Conservation (phyloP, 2,888 invertebrate species). For the Melanophora roralis region DNA sequence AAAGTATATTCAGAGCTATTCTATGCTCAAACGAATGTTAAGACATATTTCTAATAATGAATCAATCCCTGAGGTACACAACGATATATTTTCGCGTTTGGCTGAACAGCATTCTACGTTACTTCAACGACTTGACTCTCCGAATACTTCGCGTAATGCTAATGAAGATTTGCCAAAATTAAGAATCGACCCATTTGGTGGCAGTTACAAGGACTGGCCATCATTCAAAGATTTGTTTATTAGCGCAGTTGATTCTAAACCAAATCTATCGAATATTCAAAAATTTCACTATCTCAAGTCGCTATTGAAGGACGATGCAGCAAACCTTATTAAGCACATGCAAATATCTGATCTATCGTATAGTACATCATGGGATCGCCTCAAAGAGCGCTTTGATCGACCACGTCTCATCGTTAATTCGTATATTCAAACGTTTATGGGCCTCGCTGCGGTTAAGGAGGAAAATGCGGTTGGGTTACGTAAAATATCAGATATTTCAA, state of each 20-base stretch:
- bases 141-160: background rate
- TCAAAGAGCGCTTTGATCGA: conserved; percentile 47
- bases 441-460: background rate
- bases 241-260: conserved; percentile 37
- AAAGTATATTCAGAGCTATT: background rate
- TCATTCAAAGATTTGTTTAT: conserved; percentile 44
- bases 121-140: background rate
- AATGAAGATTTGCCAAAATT: conserved; percentile 36
- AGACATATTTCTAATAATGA: background rate
- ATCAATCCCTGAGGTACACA: background rate
- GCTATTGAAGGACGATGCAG: conserved; percentile 35
- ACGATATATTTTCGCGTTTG: conserved; percentile 5
- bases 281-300: conserved; percentile 51
- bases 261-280: conserved; percentile 38
- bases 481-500: background rate
- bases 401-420: conserved; percentile 46
- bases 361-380: conserved; percentile 48
- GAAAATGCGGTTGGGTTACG: background rate
- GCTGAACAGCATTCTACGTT: conserved; percentile 5
- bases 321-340: conserved; percentile 46
- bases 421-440: conserved; percentile 39
- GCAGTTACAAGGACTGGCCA: conserved; percentile 54
- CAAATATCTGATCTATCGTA: conserved; percentile 47
- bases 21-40: background rate
- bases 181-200: conserved; percentile 28